These are phyloP conservation scores for Pollenia amentaria DNA, from an alignment of 2,888 invertebrate genomes.

Conservation along the genomic window DNA sequence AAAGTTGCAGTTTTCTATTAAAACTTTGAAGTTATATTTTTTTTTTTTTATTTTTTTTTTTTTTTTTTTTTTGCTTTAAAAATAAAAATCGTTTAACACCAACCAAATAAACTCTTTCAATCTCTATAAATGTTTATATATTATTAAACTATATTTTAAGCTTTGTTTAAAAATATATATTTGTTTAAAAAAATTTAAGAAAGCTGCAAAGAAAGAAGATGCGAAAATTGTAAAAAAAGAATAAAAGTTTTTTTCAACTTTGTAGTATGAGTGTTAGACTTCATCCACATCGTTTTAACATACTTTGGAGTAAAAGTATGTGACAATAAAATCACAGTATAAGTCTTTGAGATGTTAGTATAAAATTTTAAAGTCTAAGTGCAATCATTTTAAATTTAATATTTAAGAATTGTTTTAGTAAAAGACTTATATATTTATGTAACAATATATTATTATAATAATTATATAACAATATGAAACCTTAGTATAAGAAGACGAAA, in stretches of 20 bases:
- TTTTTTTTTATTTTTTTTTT: neutral
- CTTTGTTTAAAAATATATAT: neutral
- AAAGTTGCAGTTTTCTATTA: conserved; percentile 38
- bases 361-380: too few species aligned
- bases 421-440: too few species aligned
- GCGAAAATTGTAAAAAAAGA: neutral
- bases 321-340: too few species aligned
- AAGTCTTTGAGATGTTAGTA: too few species aligned
- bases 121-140: conserved; percentile 26
- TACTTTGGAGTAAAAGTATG: too few species aligned
- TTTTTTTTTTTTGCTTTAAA: neutral
- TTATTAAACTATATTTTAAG: conserved; percentile 27
- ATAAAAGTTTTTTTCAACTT: neutral
- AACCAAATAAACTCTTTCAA: conserved; percentile 43
- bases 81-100: conserved; percentile 24
- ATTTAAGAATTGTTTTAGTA: too few species aligned
- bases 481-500: too few species aligned
- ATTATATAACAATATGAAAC: too few species aligned
- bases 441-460: too few species aligned
- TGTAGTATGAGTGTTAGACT: neutral
- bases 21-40: conserved; percentile 33
- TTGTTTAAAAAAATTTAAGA: neutral
- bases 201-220: too few species aligned
- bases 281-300: too few species aligned
- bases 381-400: too few species aligned